phyloP scores from a whole-genome alignment of 2,888 invertebrate species.

The Apamea anceps region DNA sequence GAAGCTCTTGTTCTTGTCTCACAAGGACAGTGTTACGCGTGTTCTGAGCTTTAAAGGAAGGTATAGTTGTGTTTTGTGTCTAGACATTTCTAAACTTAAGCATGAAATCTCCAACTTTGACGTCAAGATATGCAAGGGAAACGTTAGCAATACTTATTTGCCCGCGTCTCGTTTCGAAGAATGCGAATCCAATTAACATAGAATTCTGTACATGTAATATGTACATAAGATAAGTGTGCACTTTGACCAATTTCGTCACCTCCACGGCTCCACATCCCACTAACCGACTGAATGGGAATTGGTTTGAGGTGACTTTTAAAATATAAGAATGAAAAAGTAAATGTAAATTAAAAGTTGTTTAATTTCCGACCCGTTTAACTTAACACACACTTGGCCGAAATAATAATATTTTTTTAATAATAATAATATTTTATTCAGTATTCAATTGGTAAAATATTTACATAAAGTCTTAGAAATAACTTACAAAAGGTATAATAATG shows the following conservation, averaged over 20 bases:
- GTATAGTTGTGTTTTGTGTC: not conserved
- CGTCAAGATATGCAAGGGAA: no score
- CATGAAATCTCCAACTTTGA: no score
- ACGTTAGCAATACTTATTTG: not conserved
- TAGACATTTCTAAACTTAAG: not conserved
- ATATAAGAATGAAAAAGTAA: not conserved
- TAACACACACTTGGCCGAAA: not conserved
- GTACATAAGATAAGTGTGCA: not conserved
- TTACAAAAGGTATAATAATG: no score
- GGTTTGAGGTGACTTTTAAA: no score
- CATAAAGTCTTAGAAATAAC: no score
- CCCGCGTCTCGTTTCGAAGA: not conserved
- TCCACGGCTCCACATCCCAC: no score
- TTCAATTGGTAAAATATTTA: no score
- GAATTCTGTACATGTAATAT: not conserved
- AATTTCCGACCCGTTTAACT: not conserved
- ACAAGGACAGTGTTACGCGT: conserved; percentile 21
- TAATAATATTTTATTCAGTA: no score
- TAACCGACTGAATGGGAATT: not conserved
- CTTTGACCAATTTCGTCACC: no score
- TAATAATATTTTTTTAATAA: no score
- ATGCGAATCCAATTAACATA: not conserved
- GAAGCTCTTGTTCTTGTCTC: conserved; percentile 36
- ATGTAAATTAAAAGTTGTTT: no score
- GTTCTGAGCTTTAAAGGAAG: not conserved